phyloP scores from a whole-genome alignment of 64 coral and sea anemone species.

The Hydrozoanthus tunicans region DNA sequence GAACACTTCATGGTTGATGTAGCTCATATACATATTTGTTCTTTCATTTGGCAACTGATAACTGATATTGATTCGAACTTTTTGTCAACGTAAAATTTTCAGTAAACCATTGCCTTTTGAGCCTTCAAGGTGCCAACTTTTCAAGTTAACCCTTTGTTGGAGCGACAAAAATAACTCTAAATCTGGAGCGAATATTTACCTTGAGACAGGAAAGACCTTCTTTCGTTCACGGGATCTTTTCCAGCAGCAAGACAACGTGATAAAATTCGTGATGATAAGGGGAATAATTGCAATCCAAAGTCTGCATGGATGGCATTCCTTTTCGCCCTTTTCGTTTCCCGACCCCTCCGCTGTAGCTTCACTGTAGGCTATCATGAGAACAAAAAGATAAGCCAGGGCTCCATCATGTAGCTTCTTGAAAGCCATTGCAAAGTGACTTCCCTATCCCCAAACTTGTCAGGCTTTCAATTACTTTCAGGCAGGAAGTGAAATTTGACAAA shows the following conservation, averaged over 20 bases:
- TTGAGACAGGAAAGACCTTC: background rate
- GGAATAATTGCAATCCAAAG: slow-evolving; percentile 10
- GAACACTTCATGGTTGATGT: no score
- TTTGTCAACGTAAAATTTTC: no score
- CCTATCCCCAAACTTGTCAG: no score
- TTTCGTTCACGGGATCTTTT: background rate
- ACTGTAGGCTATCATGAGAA: background rate
- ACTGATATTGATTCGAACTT: no score
- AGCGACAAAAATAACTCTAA: no score
- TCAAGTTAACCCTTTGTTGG: no score
- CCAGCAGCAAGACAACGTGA: slow-evolving; percentile 6
- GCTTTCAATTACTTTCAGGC: no score
- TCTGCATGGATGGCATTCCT: slow-evolving; percentile 1
- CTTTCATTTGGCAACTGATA: no score
- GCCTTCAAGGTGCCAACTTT: no score
- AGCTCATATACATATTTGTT: no score
- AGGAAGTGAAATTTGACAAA: no score
- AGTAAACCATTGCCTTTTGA: background rate
- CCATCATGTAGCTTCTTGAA: background rate
- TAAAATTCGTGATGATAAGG: slow-evolving; percentile 11
- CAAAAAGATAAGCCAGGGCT: background rate
- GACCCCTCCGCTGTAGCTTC: background rate
- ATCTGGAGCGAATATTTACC: background rate
- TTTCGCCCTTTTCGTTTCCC: background rate
- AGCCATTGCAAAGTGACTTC: background rate